Evolutionary conservation across 2,888 invertebrate genomes (phyloP).

Genomic region (Synergus itoensis): DNA sequence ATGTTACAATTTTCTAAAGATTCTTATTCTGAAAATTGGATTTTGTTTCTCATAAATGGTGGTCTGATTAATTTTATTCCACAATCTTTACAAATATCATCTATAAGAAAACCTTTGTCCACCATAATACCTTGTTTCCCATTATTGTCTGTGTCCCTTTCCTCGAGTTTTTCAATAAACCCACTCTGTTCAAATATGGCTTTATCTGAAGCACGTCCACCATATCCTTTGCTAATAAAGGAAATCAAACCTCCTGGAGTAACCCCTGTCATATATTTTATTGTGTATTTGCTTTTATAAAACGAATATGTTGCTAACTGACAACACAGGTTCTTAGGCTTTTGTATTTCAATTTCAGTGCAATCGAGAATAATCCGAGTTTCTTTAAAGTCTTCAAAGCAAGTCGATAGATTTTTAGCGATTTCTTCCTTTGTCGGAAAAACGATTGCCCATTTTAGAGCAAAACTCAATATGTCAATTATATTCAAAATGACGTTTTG

Average conservation of each 20-base stretch:
- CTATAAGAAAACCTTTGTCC: conserved; percentile 52
- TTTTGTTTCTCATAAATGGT: conserved; percentile 11
- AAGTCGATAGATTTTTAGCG: conserved; percentile 46
- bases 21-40: conserved; percentile 38
- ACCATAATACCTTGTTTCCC: conserved; percentile 46
- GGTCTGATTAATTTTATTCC: conserved; percentile 41
- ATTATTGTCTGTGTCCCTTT: conserved; percentile 34
- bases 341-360: conserved; percentile 55
- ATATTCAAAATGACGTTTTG: neutral
- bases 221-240: conserved; percentile 54
- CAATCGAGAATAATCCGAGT: conserved; percentile 53
- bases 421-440: conserved; percentile 44
- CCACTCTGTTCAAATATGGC: conserved; percentile 53
- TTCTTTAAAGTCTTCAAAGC: conserved; percentile 48
- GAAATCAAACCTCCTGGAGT: conserved; percentile 56
- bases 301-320: conserved; percentile 55
- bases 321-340: conserved; percentile 52
- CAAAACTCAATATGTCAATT: neutral
- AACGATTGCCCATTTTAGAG: neutral
- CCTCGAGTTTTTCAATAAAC: conserved; percentile 43
- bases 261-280: conserved; percentile 57
- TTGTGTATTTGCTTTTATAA: conserved; percentile 55
- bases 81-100: conserved; percentile 32
- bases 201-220: conserved; percentile 57
- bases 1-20: conserved; percentile 5